Evolutionary conservation across 1,140 invertebrate genomes (phyloP).

Genomic region (Hyphantria cunea): DNA sequence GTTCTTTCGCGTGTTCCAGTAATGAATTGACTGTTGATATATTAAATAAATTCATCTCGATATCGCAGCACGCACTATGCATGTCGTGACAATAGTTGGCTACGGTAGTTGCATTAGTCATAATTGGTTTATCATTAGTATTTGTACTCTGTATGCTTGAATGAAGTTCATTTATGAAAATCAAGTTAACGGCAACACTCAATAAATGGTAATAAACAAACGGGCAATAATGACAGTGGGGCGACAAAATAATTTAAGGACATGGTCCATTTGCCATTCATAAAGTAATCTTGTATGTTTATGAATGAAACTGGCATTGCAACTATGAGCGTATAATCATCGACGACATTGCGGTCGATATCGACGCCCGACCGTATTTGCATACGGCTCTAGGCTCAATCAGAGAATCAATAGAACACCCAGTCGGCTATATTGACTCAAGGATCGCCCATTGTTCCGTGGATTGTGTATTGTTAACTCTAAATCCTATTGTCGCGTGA

Average conservation of each 20-base stretch:
- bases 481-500: conserved; percentile 50
- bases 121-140: conserved; percentile 48
- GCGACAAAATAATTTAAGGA: conserved; percentile 69
- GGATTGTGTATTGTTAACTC: conserved; percentile 53
- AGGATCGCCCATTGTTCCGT: conserved; percentile 58
- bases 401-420: conserved; percentile 35
- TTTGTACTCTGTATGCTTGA: conserved; percentile 45
- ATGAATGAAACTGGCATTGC: conserved; percentile 66
- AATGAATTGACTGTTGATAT: conserved; percentile 62
- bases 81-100: not conserved
- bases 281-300: conserved; percentile 67
- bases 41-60: conserved; percentile 55
- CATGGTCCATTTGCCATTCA: conserved; percentile 66
- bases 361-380: conserved; percentile 61
- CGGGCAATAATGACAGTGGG: conserved; percentile 63
- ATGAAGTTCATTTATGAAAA: conserved; percentile 69
- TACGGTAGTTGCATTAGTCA: conserved; percentile 5
- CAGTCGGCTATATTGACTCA: conserved; percentile 52
- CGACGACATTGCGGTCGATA: conserved; percentile 58
- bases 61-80: conserved; percentile 30
- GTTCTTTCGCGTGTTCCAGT: conserved; percentile 51
- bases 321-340: conserved; percentile 63
- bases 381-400: conserved; percentile 53
- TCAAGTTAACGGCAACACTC: conserved; percentile 55
- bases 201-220: conserved; percentile 70